Base-by-base conservation (phyloP, 2,888 invertebrate genomes). In the Lasioglossum calceatum region DNA sequence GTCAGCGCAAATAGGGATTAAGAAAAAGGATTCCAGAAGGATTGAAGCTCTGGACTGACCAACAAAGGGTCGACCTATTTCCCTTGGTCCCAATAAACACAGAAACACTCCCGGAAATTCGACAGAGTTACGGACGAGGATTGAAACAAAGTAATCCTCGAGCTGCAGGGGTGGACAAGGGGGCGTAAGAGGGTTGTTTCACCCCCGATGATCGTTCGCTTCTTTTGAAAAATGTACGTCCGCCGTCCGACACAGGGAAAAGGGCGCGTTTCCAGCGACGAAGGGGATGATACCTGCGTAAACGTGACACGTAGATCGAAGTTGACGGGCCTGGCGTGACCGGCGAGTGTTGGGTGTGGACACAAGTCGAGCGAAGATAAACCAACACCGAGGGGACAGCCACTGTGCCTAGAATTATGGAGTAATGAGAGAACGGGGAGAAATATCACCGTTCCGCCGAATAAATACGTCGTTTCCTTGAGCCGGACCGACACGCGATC, bases 281-380 rank as follows among this genome's bases (percentile, higher is more conserved):
- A 89, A 44, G 87, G 92, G 90, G 88, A 92, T 90, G 91, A 92
- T 90, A 92, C 88, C 87, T 86, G 90, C 87, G 91, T 89, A 92
- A 92, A 92, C 90, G 91, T 88, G 89, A 91, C 90, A 91, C 90
- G 88, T 91, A 89, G 80, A 87, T 84, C 88, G 84, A 92, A 92
- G 90, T 89, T 92, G 92, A 92, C 93, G 90, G 89, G 89, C 86
- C 87, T 93, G 91, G 91, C 93, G 93, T 93, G 93, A 93, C 93
- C 91, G 81, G 82, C 84, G 87, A 87, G 88, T 91, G 90, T 92
- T 93, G 91, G 92, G 92, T 91, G 93, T 92, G 92, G 91, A 91
- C 89, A 91, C 87, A 91, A 79, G 85, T 78, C 79, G 89, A 88
- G 80, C 82, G 88, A 86, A 86, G 84, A 87, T 87, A 92, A 88